Percentiles rank a stretch among this genome's conserved stretches.
Conservation (phyloP, 2,113 vertebrate species). For the Trinectes maculatus region DNA sequence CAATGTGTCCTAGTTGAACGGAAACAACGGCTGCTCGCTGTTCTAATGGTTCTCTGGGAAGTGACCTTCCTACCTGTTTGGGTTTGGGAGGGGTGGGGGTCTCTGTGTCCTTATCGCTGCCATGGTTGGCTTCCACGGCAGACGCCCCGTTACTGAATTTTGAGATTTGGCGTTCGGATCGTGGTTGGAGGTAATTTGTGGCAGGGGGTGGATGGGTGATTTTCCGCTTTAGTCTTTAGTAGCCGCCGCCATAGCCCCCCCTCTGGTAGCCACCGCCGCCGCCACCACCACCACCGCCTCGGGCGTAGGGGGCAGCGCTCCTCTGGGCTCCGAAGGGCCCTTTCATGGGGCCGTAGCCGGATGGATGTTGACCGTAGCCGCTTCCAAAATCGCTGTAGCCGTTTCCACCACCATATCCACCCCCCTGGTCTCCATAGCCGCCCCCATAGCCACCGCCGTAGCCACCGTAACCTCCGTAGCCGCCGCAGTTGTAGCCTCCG, state of each 20-base stretch:
- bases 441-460: conserved; percentile 48
- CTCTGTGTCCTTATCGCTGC: conserved; percentile 70
- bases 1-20: conserved; percentile 74
- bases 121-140: conserved; percentile 69
- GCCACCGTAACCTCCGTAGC: conserved; percentile 80
- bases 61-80: conserved; percentile 83
- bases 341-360: conserved; percentile 93
- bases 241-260: conserved; percentile 73
- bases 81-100: conserved; percentile 65
- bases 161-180: conserved; percentile 65
- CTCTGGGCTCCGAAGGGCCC: conserved; percentile 85
- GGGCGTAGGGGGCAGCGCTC: conserved; percentile 88
- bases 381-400: conserved; percentile 92
- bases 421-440: conserved; percentile 68
- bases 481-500: conserved; percentile 70
- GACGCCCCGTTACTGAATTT: conserved; percentile 66
- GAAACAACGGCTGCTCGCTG: conserved; percentile 64
- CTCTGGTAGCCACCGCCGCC: conserved; percentile 72
- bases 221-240: conserved; percentile 42
- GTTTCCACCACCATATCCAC: conserved; percentile 84
- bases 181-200: conserved; percentile 45
- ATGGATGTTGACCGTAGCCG: conserved; percentile 89
- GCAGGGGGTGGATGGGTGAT: conserved; percentile 25
- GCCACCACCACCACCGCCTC: conserved; percentile 85
- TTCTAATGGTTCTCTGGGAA: conserved; percentile 77